Base-by-base conservation (phyloP, 1,140 invertebrate species). In the Theocolax elegans region DNA sequence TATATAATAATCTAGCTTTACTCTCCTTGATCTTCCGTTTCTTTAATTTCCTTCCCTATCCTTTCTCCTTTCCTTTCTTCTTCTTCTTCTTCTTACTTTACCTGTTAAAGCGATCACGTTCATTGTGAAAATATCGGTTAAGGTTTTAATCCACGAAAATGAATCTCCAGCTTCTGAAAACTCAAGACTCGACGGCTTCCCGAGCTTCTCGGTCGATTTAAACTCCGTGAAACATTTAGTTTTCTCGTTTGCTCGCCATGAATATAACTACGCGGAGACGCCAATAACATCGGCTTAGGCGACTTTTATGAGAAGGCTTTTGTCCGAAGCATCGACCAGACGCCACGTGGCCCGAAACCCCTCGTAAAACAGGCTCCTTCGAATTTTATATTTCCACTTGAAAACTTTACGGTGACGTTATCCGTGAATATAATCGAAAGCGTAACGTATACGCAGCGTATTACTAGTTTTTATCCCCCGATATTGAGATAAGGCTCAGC, bases 301-400 rank as follows among this genome's bases (percentile, higher is more conserved):
- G 46, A 51, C 23, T 63, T 63, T 48, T 63, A 35, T 31, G 29
- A 23, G 49, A 13, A 19, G 23, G 60, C 62, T 65, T 65, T 65
- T 65, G 29, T 65, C 29, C 58, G 19, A 19, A 27, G 35, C 21
- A 42, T 42, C 19, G 25, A 27, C 13, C 29, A 42, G 7, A 17
- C 23, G 21, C 19, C 1, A 2, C n/a, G 9, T 3, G n/a, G 29
- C 19, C 35, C 25, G 15, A 17, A 29, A 53, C 15, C 40, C 25
- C 64, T 66, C 38, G 31, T 66, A 66, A 46, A 66, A 46, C 27
- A 46, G 51, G 53, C 53, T 66, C 38, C 27, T 46, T 56, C 46
- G 38, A 56, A 66, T 66, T 66, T 66, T 66, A 56, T 66, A 56
- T 66, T 66, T 56, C 17, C 25, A 46, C 64, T 66, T 23, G 64